Percentiles rank a stretch among this genome's conserved stretches.
Evolutionary conservation across 2,113 vertebrate genomes (phyloP).

Genomic region (Tyrannus savana): DNA sequence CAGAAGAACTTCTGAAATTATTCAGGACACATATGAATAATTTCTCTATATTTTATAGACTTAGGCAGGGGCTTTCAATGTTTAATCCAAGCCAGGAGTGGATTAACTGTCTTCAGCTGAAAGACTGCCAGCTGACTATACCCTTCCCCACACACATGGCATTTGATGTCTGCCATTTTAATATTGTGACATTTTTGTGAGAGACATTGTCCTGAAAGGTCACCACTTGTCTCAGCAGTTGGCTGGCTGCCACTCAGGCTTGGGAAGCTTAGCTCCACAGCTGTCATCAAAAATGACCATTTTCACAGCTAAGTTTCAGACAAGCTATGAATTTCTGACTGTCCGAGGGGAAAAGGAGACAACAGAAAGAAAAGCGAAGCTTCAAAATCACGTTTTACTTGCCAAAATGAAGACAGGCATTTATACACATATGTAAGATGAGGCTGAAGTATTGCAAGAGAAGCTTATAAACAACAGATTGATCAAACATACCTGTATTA

Average conservation of each 20-base stretch:
- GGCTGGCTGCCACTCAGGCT: constrained; percentile 30
- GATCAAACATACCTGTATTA: not conserved
- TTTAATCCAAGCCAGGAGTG: constrained; percentile 16
- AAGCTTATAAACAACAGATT: not conserved
- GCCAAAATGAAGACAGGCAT: not conserved
- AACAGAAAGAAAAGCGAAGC: not conserved
- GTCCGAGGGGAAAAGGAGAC: not conserved
- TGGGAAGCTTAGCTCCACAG: constrained; percentile 1
- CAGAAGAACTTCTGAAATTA: not conserved
- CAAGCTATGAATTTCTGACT: not conserved
- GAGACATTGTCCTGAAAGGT: constrained; percentile 48
- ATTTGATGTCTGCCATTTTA: constrained; percentile 47
- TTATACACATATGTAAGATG: not conserved
- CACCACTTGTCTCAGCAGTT: constrained; percentile 54
- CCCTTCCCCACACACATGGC: not conserved
- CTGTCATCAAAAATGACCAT: constrained; percentile 33
- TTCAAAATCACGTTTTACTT: not conserved
- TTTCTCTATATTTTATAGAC: not conserved
- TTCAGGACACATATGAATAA: not conserved
- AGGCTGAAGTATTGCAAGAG: not conserved
- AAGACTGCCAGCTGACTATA: constrained; percentile 26
- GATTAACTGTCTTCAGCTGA: not conserved
- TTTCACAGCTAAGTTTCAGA: not conserved
- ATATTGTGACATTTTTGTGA: constrained; percentile 46
- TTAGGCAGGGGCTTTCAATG: not conserved